Evolutionary conservation across 2,113 vertebrate genomes (phyloP).

Genomic region (Chiloscyllium plagiosum): DNA sequence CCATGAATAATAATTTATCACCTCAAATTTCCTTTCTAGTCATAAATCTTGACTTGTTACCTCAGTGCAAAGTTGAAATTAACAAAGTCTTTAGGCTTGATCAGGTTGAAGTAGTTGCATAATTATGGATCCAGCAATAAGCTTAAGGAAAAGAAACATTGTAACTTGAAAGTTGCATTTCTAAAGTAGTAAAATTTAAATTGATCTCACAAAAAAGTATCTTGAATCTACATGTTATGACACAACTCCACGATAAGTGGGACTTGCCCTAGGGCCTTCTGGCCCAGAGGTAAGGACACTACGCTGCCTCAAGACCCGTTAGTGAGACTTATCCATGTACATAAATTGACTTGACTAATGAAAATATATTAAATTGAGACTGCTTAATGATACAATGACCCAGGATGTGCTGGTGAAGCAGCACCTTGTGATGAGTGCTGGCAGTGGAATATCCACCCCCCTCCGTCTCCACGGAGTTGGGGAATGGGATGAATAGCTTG

Average conservation of each 20-base stretch:
- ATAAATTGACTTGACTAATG: not conserved
- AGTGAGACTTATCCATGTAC: not conserved
- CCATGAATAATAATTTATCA: conserved; percentile 35
- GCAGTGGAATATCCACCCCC: not conserved
- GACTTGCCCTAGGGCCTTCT: no score
- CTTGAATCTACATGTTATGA: no score
- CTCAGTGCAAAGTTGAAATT: not conserved
- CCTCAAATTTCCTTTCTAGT: not conserved
- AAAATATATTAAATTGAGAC: not conserved
- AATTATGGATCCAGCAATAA: not conserved
- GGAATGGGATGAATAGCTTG: not conserved
- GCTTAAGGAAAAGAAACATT: not conserved
- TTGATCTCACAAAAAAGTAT: not conserved
- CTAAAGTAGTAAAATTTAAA: not conserved
- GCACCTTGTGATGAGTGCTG: not conserved
- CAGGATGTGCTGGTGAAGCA: not conserved
- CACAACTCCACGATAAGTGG: no score
- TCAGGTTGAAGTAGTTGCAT: conserved; percentile 4
- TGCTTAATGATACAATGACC: not conserved
- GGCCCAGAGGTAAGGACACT: no score
- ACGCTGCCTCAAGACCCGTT: no score
- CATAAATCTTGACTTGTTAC: not conserved
- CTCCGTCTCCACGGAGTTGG: no score
- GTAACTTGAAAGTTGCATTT: not conserved
- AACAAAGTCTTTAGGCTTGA: not conserved